Evolutionary conservation across 2,888 invertebrate species (phyloP).

Genomic region (Autographa gamma): DNA sequence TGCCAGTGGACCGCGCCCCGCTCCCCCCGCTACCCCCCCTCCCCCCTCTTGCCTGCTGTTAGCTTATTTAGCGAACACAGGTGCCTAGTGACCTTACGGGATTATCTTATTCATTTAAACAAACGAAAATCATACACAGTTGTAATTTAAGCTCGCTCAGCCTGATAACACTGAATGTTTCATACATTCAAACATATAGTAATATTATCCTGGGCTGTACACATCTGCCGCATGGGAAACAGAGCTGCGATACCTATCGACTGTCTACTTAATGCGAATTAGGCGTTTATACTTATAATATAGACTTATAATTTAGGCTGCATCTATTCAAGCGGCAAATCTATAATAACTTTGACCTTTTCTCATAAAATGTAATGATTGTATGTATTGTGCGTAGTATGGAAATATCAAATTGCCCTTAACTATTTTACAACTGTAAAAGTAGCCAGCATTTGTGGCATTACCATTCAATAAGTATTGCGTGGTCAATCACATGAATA

Average conservation of each 20-base stretch:
- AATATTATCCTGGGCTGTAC: not conserved
- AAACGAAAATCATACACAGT: slow-evolving; percentile 30
- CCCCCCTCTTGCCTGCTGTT: slow-evolving; percentile 5
- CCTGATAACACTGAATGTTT: slow-evolving; percentile 10
- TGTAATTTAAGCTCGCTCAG: slow-evolving; percentile 13
- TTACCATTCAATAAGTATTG: not conserved
- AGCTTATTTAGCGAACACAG: slow-evolving; percentile 34
- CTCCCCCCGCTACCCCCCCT: not conserved
- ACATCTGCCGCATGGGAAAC: not conserved
- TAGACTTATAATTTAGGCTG: too few species aligned
- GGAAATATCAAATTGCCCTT: too few species aligned
- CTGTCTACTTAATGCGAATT: not conserved
- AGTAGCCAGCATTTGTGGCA: not conserved
- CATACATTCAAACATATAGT: slow-evolving; percentile 6
- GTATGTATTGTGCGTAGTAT: too few species aligned
- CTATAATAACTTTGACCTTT: too few species aligned
- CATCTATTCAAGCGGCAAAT: too few species aligned
- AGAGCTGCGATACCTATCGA: not conserved
- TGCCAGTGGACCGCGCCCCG: not conserved
- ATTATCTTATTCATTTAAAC: slow-evolving; percentile 33
- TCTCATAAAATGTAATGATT: too few species aligned
- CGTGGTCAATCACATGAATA: not conserved
- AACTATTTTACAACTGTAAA: too few species aligned
- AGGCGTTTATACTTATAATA: not conserved
- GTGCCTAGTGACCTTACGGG: slow-evolving; percentile 50